A percentile compares a stretch with the other conserved stretches of the same genome.
These are phyloP conservation scores for Drosophila emarginata DNA, from an alignment of 2,888 invertebrate species.

Conservation along the genomic window DNA sequence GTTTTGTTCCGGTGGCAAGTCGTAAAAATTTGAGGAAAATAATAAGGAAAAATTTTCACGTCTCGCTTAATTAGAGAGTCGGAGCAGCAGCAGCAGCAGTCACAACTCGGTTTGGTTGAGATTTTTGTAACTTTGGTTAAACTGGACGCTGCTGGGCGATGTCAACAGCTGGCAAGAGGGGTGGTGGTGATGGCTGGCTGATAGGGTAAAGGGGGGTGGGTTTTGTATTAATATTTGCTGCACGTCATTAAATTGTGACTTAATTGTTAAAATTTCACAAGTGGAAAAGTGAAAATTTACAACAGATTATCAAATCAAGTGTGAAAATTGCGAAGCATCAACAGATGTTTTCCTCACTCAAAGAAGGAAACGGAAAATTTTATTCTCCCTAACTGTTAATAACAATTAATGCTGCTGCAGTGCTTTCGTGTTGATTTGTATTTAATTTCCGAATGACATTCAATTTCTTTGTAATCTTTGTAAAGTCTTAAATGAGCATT, in stretches of 20 bases:
- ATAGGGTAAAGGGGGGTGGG: conserved; percentile 17
- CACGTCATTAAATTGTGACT: conserved; percentile 72
- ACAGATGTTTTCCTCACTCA: neutral
- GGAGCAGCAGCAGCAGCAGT: conserved; percentile 31
- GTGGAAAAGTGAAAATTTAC: conserved; percentile 63
- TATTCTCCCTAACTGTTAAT: too few species aligned
- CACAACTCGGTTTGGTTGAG: conserved; percentile 24
- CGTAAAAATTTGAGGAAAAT: conserved; percentile 73
- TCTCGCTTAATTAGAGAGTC: conserved; percentile 70
- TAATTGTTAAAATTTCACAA: conserved; percentile 70
- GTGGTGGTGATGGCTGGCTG: conserved; percentile 16
- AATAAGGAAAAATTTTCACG: conserved; percentile 77
- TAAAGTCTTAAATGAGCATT: too few species aligned
- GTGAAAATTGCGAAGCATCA: conserved; percentile 23
- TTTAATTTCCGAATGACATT: too few species aligned
- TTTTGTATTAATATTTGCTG: conserved; percentile 67
- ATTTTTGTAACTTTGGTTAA: conserved; percentile 44
- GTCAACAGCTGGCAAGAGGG: conserved; percentile 61
- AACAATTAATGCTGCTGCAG: too few species aligned
- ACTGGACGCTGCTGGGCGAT: conserved; percentile 71
- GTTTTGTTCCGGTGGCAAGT: conserved; percentile 38
- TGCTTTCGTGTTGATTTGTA: too few species aligned
- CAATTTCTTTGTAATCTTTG: too few species aligned
- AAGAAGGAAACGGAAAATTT: too few species aligned
- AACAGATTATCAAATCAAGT: conserved; percentile 72